phyloP scores from a whole-genome alignment of 2,113 vertebrate genomes.

The Campylomormyrus tamandua region DNA sequence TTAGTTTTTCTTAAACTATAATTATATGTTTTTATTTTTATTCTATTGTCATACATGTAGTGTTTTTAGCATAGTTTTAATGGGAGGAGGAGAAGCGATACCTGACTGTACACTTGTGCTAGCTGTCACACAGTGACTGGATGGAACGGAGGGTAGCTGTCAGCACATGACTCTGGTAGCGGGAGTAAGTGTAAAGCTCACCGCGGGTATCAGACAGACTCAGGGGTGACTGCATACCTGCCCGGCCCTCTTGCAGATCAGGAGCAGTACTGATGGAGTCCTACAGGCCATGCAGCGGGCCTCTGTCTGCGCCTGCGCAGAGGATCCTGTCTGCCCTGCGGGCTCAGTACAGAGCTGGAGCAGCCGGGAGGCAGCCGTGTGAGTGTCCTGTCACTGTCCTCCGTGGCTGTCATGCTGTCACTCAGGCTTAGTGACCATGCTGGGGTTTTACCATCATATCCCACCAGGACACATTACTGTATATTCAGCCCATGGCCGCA shows the following conservation, averaged over 20 bases:
- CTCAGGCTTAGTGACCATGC: background rate
- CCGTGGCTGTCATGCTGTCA: background rate
- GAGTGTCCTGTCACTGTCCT: constrained; percentile 37
- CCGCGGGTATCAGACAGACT: too few species aligned
- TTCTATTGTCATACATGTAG: background rate
- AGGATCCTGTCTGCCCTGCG: constrained; percentile 73
- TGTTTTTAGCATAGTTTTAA: background rate
- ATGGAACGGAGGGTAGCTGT: background rate
- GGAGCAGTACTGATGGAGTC: constrained; percentile 64
- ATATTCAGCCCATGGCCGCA: background rate
- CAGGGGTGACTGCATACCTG: background rate
- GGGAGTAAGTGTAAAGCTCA: background rate
- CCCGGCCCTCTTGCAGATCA: background rate
- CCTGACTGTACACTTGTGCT: background rate
- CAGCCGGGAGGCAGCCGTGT: constrained; percentile 39
- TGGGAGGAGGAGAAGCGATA: background rate
- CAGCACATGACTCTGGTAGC: background rate
- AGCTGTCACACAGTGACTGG: background rate
- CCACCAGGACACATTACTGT: background rate
- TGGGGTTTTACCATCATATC: background rate
- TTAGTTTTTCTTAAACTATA: background rate
- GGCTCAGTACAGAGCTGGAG: constrained; percentile 36
- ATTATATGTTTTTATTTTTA: background rate
- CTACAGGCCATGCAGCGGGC: constrained; percentile 50
- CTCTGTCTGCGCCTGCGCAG: constrained; percentile 71